A percentile compares a stretch with the other conserved stretches of the same genome.
phyloP scores from a whole-genome alignment of 1,140 invertebrate genomes.

The Goniozus legneri region DNA sequence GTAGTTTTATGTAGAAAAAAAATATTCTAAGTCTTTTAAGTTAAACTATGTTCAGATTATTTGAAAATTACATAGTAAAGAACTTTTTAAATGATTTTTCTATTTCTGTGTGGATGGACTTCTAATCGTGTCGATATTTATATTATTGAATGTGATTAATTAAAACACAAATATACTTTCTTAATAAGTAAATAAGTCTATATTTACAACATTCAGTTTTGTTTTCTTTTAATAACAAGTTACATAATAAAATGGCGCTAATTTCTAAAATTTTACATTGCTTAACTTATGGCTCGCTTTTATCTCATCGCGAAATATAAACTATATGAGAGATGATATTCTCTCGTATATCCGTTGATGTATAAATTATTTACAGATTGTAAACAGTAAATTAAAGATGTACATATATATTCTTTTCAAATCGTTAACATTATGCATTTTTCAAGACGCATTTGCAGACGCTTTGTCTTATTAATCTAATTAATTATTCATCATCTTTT shows the following conservation, averaged over 20 bases:
- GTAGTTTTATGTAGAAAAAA: too few species aligned
- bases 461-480: slow-evolving; percentile 8
- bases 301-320: slow-evolving; percentile 21
- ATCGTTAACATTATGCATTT: slow-evolving; percentile 8
- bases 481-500: slow-evolving; percentile 40
- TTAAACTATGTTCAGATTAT: too few species aligned
- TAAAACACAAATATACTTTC: slow-evolving; percentile 20
- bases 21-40: too few species aligned
- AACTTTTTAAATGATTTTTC: too few species aligned
- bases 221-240: slow-evolving; percentile 48
- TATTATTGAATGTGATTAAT: too few species aligned
- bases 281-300: too few species aligned
- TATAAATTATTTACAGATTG: slow-evolving; percentile 10
- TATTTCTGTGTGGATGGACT: too few species aligned
- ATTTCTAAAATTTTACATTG: slow-evolving; percentile 52
- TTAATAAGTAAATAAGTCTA: slow-evolving; percentile 55
- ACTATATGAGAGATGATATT: slow-evolving; percentile 21
- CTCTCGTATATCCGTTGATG: slow-evolving; percentile 11
- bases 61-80: too few species aligned
- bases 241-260: slow-evolving; percentile 50
- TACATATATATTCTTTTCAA: slow-evolving; percentile 13
- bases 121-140: too few species aligned
- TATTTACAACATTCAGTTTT: slow-evolving; percentile 52
- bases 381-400: slow-evolving; percentile 14
- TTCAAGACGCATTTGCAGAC: background rate